Conservation (phyloP, 2,113 vertebrate genomes). For the Calyptomena viridis region DNA sequence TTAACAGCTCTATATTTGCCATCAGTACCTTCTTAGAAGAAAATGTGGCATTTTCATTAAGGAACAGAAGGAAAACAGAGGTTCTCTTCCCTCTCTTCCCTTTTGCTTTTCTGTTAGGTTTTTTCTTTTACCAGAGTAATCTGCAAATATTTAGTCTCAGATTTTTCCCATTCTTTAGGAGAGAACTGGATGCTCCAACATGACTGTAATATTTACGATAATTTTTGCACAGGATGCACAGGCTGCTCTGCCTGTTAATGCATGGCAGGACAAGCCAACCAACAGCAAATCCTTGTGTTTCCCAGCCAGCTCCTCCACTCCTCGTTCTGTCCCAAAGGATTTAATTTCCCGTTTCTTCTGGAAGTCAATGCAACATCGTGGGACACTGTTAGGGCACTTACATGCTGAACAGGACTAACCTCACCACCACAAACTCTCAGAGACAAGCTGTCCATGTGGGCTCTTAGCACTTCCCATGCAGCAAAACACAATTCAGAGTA, state of each 20-base stretch:
- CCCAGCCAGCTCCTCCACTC: background rate
- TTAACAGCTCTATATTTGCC: background rate
- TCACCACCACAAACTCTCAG: background rate
- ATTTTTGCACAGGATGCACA: background rate
- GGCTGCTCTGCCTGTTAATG: background rate
- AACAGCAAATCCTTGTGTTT: background rate
- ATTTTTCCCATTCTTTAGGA: background rate
- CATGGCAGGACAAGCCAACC: background rate
- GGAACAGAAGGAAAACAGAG: background rate
- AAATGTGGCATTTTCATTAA: background rate
- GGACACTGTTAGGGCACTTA: background rate
- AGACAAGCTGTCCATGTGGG: accelerated
- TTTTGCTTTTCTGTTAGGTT: background rate
- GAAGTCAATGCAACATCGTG: accelerated
- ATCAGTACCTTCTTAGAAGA: background rate
- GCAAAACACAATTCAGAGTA: background rate
- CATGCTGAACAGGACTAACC: accelerated
- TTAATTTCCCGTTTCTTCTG: background rate
- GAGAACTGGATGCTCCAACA: background rate
- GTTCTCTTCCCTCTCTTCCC: background rate
- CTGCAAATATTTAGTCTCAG: background rate
- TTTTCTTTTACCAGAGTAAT: background rate
- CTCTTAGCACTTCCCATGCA: background rate
- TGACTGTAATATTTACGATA: background rate
- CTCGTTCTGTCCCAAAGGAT: background rate